Evolutionary conservation across 2,888 invertebrate species (phyloP).

Genomic region (Linyphia triangularis): DNA sequence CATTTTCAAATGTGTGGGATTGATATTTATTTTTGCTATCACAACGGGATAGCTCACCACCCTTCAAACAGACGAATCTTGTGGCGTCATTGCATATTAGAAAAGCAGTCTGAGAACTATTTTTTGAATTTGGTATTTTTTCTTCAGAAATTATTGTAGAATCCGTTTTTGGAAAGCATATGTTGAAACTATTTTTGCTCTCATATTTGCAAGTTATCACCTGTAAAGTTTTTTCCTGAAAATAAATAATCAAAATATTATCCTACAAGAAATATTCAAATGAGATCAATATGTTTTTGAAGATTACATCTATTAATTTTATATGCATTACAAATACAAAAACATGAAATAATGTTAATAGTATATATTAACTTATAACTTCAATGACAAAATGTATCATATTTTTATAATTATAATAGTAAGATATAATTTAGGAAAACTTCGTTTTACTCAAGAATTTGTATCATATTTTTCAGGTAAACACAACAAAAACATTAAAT

Average conservation of each 20-base stretch:
- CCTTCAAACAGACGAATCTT: not conserved
- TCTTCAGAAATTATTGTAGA: not conserved
- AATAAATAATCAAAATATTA: not conserved
- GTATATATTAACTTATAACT: too few species aligned
- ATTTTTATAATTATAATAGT: too few species aligned
- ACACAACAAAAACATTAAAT: too few species aligned
- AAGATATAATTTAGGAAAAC: too few species aligned
- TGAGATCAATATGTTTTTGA: not conserved
- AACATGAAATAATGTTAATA: too few species aligned
- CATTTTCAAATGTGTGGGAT: too few species aligned
- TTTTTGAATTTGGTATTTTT: not conserved
- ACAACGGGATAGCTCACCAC: not conserved
- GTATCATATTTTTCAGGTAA: too few species aligned
- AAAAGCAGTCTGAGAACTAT: not conserved
- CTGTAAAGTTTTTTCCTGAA: not conserved
- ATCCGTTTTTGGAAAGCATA: not conserved
- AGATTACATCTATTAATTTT: too few species aligned
- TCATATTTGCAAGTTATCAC: not conserved
- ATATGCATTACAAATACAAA: too few species aligned
- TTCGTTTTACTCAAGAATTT: too few species aligned
- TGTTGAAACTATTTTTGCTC: not conserved
- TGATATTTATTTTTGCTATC: too few species aligned
- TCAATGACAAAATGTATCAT: too few species aligned
- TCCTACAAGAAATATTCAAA: not conserved
- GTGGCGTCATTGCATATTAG: not conserved